These are phyloP conservation scores for Decapterus maruadsi DNA, from an alignment of 2,797 vertebrate species.

Conservation along the genomic window DNA sequence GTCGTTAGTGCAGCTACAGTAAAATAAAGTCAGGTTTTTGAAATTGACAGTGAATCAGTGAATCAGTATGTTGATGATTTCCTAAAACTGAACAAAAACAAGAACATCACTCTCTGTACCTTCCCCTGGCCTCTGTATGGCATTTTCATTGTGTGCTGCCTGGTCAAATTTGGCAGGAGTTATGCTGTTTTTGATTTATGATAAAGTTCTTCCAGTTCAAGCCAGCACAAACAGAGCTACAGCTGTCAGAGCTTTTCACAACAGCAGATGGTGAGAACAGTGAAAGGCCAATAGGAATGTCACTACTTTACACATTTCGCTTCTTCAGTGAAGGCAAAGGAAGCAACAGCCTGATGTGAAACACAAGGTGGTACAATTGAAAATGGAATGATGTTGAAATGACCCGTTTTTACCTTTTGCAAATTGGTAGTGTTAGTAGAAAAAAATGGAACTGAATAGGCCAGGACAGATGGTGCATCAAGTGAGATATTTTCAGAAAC, in stretches of 20 bases:
- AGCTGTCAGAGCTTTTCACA: conserved; percentile 47
- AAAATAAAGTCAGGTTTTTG: not conserved
- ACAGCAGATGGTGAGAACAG: conserved; percentile 25
- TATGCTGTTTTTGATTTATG: conserved; percentile 52
- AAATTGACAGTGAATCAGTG: not conserved
- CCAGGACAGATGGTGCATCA: not conserved
- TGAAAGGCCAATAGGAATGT: conserved; percentile 41
- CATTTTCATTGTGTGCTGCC: conserved; percentile 34
- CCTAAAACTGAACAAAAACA: conserved; percentile 18
- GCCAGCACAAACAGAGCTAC: conserved; percentile 31
- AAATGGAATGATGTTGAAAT: not conserved
- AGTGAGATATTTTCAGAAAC: not conserved
- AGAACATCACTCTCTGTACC: conserved; percentile 4
- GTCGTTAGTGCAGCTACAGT: not conserved
- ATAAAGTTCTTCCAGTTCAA: conserved; percentile 15
- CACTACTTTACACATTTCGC: conserved; percentile 42
- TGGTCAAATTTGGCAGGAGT: conserved; percentile 31
- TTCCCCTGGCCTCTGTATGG: not conserved
- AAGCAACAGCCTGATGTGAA: conserved; percentile 22
- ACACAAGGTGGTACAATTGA: not conserved
- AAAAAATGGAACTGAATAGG: not conserved
- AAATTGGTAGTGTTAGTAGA: not conserved
- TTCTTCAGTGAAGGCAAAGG: conserved; percentile 33
- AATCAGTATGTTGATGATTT: not conserved
- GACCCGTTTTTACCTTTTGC: not conserved